These are phyloP conservation scores for Lithophane ornitopus DNA, from an alignment of 2,888 invertebrate genomes.

Conservation along the genomic window DNA sequence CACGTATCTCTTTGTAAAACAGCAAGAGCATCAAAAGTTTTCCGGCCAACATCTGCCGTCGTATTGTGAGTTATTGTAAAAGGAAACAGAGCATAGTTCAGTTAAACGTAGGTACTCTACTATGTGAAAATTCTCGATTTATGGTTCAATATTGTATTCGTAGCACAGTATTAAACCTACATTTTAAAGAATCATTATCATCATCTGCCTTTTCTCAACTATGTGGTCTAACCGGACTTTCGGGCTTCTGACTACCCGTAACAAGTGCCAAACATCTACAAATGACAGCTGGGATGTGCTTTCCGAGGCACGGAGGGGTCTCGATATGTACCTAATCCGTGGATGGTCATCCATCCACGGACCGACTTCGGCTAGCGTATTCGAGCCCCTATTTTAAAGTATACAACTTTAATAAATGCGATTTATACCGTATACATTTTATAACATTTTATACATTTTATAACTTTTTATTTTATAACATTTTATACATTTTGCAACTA, in stretches of 20 bases:
- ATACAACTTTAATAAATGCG: neutral
- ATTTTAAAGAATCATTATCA: neutral
- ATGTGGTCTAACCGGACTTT: neutral
- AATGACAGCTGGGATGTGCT: neutral
- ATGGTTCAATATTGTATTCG: conserved; percentile 13
- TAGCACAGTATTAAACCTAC: neutral
- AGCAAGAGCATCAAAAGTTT: conserved; percentile 39
- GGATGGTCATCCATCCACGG: neutral
- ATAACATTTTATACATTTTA: no score
- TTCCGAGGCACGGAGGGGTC: no score
- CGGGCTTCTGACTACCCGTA: neutral
- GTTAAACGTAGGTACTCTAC: neutral
- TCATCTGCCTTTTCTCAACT: neutral
- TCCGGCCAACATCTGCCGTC: conserved; percentile 37
- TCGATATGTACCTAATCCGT: no score
- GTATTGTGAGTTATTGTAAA: conserved; percentile 47
- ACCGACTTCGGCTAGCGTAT: neutral
- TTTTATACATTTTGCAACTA: no score
- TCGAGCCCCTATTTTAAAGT: neutral
- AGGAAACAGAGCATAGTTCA: conserved; percentile 31
- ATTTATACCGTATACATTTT: neutral
- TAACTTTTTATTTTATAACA: no score
- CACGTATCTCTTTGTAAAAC: conserved; percentile 30
- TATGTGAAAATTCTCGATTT: conserved; percentile 18
- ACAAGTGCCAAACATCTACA: neutral